Evolutionary conservation across 2,113 vertebrate species (phyloP), one percentile per base, ranked within the genome.

Genomic region (Tautogolabrus adspersus): DNA sequence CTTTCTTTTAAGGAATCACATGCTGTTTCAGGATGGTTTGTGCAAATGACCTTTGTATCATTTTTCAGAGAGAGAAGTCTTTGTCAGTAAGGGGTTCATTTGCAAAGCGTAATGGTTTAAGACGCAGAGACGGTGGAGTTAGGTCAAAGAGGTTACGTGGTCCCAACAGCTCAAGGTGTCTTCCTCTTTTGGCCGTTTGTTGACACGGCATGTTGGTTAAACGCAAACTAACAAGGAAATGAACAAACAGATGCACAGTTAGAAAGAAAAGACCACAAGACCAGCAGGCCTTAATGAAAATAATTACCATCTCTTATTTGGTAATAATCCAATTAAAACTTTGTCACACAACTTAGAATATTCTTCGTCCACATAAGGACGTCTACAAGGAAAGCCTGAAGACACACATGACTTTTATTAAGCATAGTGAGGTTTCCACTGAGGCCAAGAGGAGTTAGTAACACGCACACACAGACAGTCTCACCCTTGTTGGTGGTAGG

Each of bases 401-500:
- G 75, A 64, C 19, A 66, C 56, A 63, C 58, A 65, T 76, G 72
- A 77, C 58, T 61, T 71, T 85, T 6, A 66, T n/a, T 34, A 3
- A 5, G 15, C 55, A 30, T 18, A 74, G 47, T 66, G 10, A 64
- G 26, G 59, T 2, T 22, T 30, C 15, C 19, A 40, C 18, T 19
- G 13, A 67, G 69, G 49, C 49, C 19, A 21, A 69, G 23, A 46
- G 30, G 18, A 59, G 21, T 54, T 26, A 52, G 18, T 23, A 57
- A 22, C 49, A 44, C 49, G 52, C 6, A 72, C 6, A 72, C 66
- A n/a, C 49, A 38, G 16, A 30, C 22, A 44, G 16, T 26, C 96
- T 94, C 88, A 99, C 97, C 97, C 88, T 96, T 95, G 65, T 92
- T 75, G 15, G 89, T 72, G 91, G 90, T 92, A 74, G 93, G 58